Evolutionary conservation across 2,113 vertebrate genomes (phyloP), one percentile per base, ranked within the genome.

Genomic region (Psophia crepitans): DNA sequence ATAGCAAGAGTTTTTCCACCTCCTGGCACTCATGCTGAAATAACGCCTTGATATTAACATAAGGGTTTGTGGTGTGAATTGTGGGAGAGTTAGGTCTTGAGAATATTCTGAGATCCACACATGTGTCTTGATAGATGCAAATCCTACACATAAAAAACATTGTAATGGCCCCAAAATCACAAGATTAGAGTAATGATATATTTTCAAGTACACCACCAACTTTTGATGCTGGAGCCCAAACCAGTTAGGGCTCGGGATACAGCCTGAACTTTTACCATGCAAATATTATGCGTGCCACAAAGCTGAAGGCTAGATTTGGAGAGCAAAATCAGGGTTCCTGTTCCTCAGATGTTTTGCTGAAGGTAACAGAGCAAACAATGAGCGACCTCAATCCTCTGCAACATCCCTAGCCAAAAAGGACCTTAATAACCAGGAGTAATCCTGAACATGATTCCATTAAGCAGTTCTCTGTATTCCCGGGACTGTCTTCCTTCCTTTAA

Each of bases 401-500:
- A 89, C 39, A 82, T 65, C 74, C 30, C 53, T 57, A 71, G 56
- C 61, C 84, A 89, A 82, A 91, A 84, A 79, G 74, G 65, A 68
- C 84, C 65, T 84, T 93, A 96, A 94, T 79, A 87, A 63, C 53
- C 24, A 87, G 56, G 39, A 78, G 33, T 71, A 89, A 92, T 64
- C 68, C 80, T 88, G 60, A 84, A 86, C 43, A 78, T 77, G 71
- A 88, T 78, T 92, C 87, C 43, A 44, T 78, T 92, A 88, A 80
- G 60, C 68, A 90, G n/a, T 33, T 33, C 12, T 90, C 64, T 80
- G 7, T 92, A 56, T 81, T 89, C 43, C 60, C 68, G 39, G 21
- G 87, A 88, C 86, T 58, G 19, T 93, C 79, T 83, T 84, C 71
- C 79, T 86, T 92, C 68, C 71, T 96, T 97, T 96, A 92, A 95